phyloP scores from a whole-genome alignment of 2,797 vertebrate genomes.

The Spondyliosoma cantharus region DNA sequence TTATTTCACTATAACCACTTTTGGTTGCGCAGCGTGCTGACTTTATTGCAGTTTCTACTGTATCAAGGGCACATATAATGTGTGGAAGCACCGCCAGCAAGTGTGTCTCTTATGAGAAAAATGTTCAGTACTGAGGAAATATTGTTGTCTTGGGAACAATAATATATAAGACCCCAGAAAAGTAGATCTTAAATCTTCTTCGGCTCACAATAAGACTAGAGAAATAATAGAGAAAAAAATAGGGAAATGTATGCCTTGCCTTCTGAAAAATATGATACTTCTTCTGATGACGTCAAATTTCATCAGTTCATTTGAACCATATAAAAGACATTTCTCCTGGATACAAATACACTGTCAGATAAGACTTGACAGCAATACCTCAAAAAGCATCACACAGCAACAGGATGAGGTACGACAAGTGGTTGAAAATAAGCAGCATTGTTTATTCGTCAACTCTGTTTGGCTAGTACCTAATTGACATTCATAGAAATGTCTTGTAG shows the following conservation, averaged over 20 bases:
- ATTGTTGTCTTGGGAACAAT: conserved; percentile 7
- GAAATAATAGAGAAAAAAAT: not conserved
- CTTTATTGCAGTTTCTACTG: conserved; percentile 5
- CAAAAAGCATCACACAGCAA: conserved; percentile 6
- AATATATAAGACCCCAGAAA: conserved; percentile 1
- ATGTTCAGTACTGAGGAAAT: conserved; percentile 11
- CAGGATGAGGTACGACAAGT: not conserved
- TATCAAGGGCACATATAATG: conserved; percentile 5
- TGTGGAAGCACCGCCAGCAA: conserved; percentile 9
- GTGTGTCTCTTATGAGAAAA: conserved; percentile 7
- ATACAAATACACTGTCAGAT: conserved; percentile 7
- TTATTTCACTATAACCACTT: conserved; percentile 11
- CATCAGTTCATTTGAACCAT: not conserved
- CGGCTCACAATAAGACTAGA: conserved; percentile 6
- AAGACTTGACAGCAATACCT: conserved; percentile 5
- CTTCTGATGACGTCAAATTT: conserved; percentile 3
- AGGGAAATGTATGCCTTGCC: not conserved
- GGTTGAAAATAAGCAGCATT: conserved; percentile 27
- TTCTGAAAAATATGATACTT: conserved; percentile 17
- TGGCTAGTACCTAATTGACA: not conserved
- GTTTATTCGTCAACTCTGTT: conserved; percentile 11
- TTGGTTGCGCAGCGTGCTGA: not conserved
- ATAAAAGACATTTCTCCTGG: not conserved
- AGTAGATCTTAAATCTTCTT: conserved; percentile 19
- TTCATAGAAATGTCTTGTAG: not conserved